Evolutionary conservation across 2,888 invertebrate species (phyloP).

Genomic region (Philhelius pedissequus): DNA sequence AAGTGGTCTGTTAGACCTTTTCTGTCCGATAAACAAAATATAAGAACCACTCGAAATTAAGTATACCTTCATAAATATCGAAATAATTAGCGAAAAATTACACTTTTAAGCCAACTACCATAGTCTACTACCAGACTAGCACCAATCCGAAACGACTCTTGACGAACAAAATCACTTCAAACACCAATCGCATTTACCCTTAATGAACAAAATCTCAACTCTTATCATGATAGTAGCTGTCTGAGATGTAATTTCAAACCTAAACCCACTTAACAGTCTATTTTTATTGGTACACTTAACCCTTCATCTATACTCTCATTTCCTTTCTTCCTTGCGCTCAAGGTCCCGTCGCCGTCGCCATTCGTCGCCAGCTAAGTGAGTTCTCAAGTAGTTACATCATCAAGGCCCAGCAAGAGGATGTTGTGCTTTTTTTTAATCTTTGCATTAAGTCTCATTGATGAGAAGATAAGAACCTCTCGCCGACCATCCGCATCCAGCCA

Average conservation of each 20-base stretch:
- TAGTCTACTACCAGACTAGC: no score
- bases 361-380: conserved; percentile 19
- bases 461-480: conserved; percentile 33
- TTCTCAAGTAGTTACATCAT: conserved; percentile 26
- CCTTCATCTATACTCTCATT: conserved; percentile 13
- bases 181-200: conserved; percentile 46
- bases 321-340: background rate
- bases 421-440: conserved; percentile 52
- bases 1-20: background rate
- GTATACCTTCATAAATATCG: conserved; percentile 39
- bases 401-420: no score
- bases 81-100: conserved; percentile 50
- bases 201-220: conserved; percentile 59
- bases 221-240: conserved; percentile 30
- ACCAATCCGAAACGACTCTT: conserved; percentile 31
- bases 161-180: conserved; percentile 45
- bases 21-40: background rate
- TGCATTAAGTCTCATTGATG: conserved; percentile 45
- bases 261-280: conserved; percentile 11
- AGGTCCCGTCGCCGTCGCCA: background rate
- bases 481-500: no score
- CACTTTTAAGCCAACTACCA: conserved; percentile 31
- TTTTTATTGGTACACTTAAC: conserved; percentile 57
- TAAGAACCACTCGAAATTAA: conserved; percentile 29
- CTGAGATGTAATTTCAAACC: conserved; percentile 25